Evolutionary conservation across 2,888 invertebrate genomes (phyloP), one percentile per base, ranked within the genome.

Genomic region (Barypeithes pellucidus): DNA sequence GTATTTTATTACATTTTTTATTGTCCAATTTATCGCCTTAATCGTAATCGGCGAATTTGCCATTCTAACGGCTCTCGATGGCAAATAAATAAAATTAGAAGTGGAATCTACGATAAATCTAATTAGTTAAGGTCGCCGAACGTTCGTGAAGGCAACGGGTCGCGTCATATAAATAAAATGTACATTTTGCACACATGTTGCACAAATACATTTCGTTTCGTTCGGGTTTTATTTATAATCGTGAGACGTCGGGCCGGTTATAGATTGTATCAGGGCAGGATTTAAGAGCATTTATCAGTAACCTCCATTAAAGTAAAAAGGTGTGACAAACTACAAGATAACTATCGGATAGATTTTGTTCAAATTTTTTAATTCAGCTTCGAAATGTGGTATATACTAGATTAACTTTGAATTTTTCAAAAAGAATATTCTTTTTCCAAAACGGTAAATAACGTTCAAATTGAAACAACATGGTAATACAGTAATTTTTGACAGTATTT

Each of bases 101-200:
- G 24, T 52, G 59, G 66, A 67, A 60, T 72, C 52, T 57, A 72
- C 52, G 43, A 67, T 70, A 68, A 70, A 73, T 69, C 60, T 69
- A 72, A 72, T 69, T 68, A 73, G 67, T 47, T 73, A 73, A 68
- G 73, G 73, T 73, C 73, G 67, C 68, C 68, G 50, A 52, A 45
- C 73, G 66, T 60, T 66, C 54, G 68, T 65, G 63, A 73, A 68
- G 57, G 60, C 59, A 73, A 68, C 68, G 65, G 73, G 39, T 63
- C 68, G 63, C 59, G 73, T 63, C 68, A 60, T 63, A 73, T 73
- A 73, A 69, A 72, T 72, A 67, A 60, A 62, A 67, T 33, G 45
- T 72, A 41, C 52, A 72, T 72, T 67, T 62, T 62, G 67, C 72
- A 67, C 72, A 72, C 72, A 67, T 61, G 67, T 67, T 72, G 57